phyloP scores from a whole-genome alignment of 2,113 vertebrate genomes.

The Sula dactylatra region DNA sequence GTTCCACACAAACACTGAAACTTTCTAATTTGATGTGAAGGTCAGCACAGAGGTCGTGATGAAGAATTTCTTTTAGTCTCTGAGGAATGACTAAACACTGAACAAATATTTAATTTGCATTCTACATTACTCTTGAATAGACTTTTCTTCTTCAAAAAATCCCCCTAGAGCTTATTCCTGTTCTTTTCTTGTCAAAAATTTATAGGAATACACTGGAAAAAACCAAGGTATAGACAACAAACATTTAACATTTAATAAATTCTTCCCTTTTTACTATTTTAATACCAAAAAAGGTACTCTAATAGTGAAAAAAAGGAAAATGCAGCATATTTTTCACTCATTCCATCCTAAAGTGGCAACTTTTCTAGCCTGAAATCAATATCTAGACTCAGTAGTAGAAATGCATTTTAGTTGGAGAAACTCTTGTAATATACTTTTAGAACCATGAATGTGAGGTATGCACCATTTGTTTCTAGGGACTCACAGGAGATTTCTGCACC shows the following conservation, averaged over 20 bases:
- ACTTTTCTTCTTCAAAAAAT: neutral
- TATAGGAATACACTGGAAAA: neutral
- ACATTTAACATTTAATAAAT: neutral
- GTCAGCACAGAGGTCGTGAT: neutral
- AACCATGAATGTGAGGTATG: neutral
- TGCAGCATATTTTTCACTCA: neutral
- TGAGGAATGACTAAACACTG: neutral
- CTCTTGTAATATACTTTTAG: neutral
- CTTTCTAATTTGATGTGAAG: conserved; percentile 27
- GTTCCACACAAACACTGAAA: conserved; percentile 22
- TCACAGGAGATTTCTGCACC: neutral
- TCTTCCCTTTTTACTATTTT: neutral
- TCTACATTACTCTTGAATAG: conserved; percentile 22
- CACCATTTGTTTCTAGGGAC: neutral
- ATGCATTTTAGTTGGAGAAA: neutral
- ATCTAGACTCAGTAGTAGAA: neutral
- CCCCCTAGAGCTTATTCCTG: neutral
- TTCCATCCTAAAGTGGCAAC: neutral
- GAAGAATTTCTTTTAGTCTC: conserved; percentile 16
- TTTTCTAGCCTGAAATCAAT: neutral
- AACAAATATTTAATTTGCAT: conserved; percentile 51
- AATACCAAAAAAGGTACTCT: neutral
- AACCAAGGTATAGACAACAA: neutral
- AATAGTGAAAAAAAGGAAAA: neutral
- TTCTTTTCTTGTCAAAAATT: neutral